phyloP scores from a whole-genome alignment of 1,140 invertebrate genomes.

The Melipona quadrifasciata region DNA sequence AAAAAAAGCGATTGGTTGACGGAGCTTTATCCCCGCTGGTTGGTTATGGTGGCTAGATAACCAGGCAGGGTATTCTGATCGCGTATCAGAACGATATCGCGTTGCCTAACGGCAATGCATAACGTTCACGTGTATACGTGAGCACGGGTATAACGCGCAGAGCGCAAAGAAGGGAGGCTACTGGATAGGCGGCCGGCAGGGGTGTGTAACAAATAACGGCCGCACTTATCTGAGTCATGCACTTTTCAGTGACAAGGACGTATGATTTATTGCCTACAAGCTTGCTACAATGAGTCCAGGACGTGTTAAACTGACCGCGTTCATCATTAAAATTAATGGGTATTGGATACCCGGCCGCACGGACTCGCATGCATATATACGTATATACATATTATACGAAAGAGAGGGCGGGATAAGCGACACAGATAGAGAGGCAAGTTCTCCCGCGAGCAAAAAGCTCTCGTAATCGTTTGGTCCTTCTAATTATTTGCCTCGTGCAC shows the following conservation, averaged over 20 bases:
- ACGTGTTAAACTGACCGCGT: slow-evolving; percentile 74
- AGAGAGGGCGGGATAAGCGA: slow-evolving; percentile 17
- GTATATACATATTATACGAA: not conserved
- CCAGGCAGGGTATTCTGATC: slow-evolving; percentile 41
- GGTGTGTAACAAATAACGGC: slow-evolving; percentile 59
- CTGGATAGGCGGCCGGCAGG: slow-evolving; percentile 29
- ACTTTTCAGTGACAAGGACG: slow-evolving; percentile 66
- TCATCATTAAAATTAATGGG: slow-evolving; percentile 77
- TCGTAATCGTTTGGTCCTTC: slow-evolving; percentile 21
- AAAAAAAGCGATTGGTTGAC: not conserved
- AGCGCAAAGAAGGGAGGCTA: slow-evolving; percentile 35
- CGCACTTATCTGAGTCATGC: slow-evolving; percentile 68
- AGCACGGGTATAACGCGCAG: not conserved
- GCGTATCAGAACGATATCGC: slow-evolving; percentile 51
- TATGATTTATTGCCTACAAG: slow-evolving; percentile 70
- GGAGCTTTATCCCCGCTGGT: slow-evolving; percentile 18
- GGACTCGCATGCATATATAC: not conserved
- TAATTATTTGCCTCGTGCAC: slow-evolving; percentile 10
- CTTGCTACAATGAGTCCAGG: slow-evolving; percentile 68
- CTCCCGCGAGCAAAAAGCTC: not conserved
- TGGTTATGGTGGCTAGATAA: slow-evolving; percentile 16
- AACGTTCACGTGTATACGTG: not conserved
- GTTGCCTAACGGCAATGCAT: slow-evolving; percentile 45
- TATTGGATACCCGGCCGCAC: slow-evolving; percentile 65
- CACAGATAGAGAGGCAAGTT: slow-evolving; percentile 24